Base-by-base conservation (phyloP, 2,797 vertebrate species). In the Uromys caudimaculatus region DNA sequence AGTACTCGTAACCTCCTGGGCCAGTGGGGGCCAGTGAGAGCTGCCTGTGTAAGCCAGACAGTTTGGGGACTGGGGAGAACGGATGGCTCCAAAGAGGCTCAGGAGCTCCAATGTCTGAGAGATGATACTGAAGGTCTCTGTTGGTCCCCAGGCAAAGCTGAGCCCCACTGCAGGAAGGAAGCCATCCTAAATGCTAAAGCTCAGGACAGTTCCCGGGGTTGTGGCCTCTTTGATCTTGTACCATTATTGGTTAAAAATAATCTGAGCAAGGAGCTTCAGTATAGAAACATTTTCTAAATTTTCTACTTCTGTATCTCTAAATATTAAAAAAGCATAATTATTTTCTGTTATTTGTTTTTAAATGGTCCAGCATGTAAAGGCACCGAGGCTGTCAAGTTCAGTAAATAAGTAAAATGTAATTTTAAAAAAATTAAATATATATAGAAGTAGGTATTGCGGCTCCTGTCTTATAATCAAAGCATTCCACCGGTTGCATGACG, bases 191-290 rank as follows among this genome's bases (percentile, higher is more conserved):
- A 93, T 95, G 62, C 58, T 21, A 32, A 67, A 73, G 78, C 93
- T 90, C 92, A 96, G 92, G 95, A 96, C 44, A 52, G 82, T 91
- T 94, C 73, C 88, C 56, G 44, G 73, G 91, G 95, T 73, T 90
- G 38, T 79, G 89, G 85, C 92, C 78, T 76, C 89, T 97, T 95
- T 97, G 97, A 97, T 97, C 77, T 96, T 76, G 32, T n/a, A 96
- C 60, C 44, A 44, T 86, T 78, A 93, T 41, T 89, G 82, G 95
- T 92, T 97, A 97, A 97, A 97, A 98, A 97, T 96, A 95, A 94
- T 81, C 44, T 77, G 62, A 93, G 64, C 93, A 52, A 90, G 67
- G 50, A 89, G 62, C 47, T 96, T 88, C 88, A 50, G 87, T 21
- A 85, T 41, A 56, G 67, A 23, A 52, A 86, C 38, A 44, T 89